A percentile compares a stretch with the other conserved stretches of the same genome.
phyloP scores from a whole-genome alignment of 2,113 vertebrate species.

The Pampusana beccarii region DNA sequence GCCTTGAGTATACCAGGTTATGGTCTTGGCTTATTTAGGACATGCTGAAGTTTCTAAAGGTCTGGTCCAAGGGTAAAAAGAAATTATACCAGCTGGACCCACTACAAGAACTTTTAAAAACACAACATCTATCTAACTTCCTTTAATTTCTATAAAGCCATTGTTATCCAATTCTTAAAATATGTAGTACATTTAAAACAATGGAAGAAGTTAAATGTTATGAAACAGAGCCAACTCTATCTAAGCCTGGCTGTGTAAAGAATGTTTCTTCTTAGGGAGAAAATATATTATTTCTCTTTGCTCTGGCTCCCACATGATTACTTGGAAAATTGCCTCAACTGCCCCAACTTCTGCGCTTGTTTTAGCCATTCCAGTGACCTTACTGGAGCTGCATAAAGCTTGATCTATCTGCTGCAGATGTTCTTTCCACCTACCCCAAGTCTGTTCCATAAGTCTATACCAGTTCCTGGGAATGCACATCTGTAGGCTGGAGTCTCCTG shows the following conservation, averaged over 20 bases:
- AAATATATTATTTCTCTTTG: background rate
- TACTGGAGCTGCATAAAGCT: background rate
- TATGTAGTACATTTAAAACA: background rate
- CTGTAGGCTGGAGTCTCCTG: background rate
- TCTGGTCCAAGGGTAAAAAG: background rate
- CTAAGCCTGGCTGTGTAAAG: background rate
- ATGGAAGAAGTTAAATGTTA: background rate
- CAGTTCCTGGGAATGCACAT: background rate
- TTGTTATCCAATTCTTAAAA: background rate
- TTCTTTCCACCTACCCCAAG: fast-evolving
- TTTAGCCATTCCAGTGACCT: background rate
- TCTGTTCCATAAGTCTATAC: background rate
- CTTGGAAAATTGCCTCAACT: background rate
- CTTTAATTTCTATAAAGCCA: background rate
- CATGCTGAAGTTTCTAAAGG: background rate
- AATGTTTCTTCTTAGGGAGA: background rate
- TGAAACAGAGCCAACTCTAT: background rate
- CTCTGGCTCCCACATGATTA: background rate
- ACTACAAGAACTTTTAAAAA: background rate
- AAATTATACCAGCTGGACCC: background rate
- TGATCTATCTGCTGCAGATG: background rate
- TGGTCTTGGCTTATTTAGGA: background rate
- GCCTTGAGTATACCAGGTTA: background rate
- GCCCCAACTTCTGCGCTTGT: background rate
- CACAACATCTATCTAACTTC: background rate